phyloP scores from a whole-genome alignment of 2,113 vertebrate genomes.

The Serilophus lunatus region DNA sequence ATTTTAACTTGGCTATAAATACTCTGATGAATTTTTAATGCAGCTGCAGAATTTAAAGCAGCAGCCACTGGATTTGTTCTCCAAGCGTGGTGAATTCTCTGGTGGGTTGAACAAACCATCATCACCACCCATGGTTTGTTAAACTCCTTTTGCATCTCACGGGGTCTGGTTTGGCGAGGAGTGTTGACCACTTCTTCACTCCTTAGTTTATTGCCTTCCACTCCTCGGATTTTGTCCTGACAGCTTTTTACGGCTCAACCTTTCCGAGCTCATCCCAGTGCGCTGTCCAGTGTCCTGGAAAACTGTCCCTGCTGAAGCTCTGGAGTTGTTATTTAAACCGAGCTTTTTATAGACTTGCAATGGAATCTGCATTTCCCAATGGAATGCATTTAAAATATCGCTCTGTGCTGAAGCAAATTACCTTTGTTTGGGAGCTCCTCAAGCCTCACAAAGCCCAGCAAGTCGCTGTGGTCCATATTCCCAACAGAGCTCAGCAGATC shows the following conservation, averaged over 20 bases:
- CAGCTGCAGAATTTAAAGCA: background rate
- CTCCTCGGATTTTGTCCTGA: background rate
- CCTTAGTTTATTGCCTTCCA: background rate
- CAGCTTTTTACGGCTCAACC: background rate
- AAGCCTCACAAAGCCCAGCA: background rate
- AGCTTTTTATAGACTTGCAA: background rate
- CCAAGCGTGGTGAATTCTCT: background rate
- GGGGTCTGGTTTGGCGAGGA: background rate
- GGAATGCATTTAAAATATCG: background rate
- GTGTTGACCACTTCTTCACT: background rate
- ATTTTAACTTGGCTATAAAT: background rate
- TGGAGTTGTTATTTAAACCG: background rate
- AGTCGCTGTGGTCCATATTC: background rate
- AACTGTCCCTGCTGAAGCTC: background rate
- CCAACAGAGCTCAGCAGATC: background rate
- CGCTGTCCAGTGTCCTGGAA: background rate
- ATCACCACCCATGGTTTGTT: background rate
- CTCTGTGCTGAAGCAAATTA: background rate
- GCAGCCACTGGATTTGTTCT: background rate
- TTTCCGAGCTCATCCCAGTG: background rate
- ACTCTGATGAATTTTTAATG: constrained; percentile 5
- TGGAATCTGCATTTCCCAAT: background rate
- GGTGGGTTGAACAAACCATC: background rate
- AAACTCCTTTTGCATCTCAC: background rate
- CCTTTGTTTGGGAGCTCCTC: background rate